These are phyloP conservation scores for Ectropis crepuscularia DNA, from an alignment of 2,888 invertebrate genomes.

Conservation along the genomic window DNA sequence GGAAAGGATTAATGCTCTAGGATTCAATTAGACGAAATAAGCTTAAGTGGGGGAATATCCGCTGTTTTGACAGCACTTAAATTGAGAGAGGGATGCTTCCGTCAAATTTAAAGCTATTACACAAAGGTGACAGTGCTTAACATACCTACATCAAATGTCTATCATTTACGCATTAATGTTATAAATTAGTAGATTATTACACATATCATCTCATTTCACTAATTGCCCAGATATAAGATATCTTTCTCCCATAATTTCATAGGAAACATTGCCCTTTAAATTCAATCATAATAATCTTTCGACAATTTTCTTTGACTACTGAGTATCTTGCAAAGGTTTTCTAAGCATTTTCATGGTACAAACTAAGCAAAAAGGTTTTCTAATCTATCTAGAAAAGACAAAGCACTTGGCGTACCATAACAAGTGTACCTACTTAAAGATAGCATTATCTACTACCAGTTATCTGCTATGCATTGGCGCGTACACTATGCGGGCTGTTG, in stretches of 20 bases:
- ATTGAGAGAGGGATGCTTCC: conserved; percentile 73
- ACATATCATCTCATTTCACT: no score
- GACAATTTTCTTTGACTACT: no score
- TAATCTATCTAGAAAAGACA: conserved; percentile 31
- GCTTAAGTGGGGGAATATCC: conserved; percentile 79
- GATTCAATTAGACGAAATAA: conserved; percentile 84
- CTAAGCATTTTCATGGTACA: no score
- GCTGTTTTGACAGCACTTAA: conserved; percentile 82
- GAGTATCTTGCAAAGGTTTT: no score
- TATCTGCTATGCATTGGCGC: conserved; percentile 69
- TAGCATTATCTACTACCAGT: conserved; percentile 53
- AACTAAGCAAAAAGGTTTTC: no score
- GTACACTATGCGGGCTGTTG: conserved; percentile 72
- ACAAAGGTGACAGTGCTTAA: conserved; percentile 58
- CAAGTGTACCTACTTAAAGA: conserved; percentile 69
- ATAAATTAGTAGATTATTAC: no score
- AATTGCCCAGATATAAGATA: no score
- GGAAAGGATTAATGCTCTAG: conserved; percentile 73
- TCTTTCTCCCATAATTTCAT: no score
- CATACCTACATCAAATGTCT: conserved; percentile 1
- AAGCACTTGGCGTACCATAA: conserved; percentile 54
- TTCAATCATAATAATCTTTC: no score
- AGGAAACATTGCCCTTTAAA: no score
- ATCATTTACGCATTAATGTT: no score
- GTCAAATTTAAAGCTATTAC: conserved; percentile 56